Evolutionary conservation across 2,797 vertebrate species (phyloP), one percentile per base, ranked within the genome.

Genomic region (Melopsittacus undulatus): DNA sequence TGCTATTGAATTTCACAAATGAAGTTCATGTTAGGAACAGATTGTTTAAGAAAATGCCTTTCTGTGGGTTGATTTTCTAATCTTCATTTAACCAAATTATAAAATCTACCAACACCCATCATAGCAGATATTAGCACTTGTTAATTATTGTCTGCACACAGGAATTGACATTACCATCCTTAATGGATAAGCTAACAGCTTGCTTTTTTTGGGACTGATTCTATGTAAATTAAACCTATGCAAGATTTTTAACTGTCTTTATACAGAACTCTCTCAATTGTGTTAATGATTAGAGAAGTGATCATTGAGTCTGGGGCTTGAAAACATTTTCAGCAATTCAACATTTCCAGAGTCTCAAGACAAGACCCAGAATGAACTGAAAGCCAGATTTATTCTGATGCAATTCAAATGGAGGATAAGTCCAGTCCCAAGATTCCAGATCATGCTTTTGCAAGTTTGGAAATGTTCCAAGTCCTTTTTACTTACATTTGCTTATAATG

Each of bases 321-420:
- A 95, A 95, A 91, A 94, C 40, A 63, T 78, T 91, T 96, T 87
- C 89, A 94, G 89, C 76, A 81, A 69, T 75, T 92, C 87, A 91
- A 87, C 26, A 66, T 83, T 89, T 91, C 87, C 91, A 91, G 57
- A 85, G 68, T 64, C 69, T 75, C 78, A 61, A 90, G 66, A 85
- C 73, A 83, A 95, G 94, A 91, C 42, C 72, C 91, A 96, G 89
- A 83, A 90, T 19, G 92, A 94, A 87, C 20, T 54, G 85, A 94
- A 88, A 91, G 84, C 84, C 89, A 95, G 51, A 92, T 95, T 93
- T 87, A 92, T 83, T 93, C 83, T 92, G 75, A 83, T 93, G 90
- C 83, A 87, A 87, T 90, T 94, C 78, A 77, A 94, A 74, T 30
- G 51, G 36, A 87, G 59, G 64, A 89, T 74, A 90, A 95, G 95